Evolutionary conservation across 2,113 vertebrate species (phyloP).

Genomic region (Semicossyphus pulcher): DNA sequence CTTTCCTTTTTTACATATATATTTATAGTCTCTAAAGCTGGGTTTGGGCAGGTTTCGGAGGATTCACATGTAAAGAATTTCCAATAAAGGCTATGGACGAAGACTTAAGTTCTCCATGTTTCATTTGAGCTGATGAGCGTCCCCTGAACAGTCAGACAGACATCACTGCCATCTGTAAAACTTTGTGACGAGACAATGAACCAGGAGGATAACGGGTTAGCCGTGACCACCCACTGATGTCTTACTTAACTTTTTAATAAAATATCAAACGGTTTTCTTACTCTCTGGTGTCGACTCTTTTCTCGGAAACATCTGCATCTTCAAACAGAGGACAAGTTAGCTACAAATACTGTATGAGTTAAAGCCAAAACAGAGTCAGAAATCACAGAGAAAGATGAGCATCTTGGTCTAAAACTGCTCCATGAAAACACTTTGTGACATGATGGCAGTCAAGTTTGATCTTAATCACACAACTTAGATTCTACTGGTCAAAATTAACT

Average conservation of each 20-base stretch:
- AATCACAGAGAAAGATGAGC: constrained; percentile 10
- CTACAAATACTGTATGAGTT: not conserved
- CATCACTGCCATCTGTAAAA: constrained; percentile 77
- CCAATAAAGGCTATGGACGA: constrained; percentile 73
- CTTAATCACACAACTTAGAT: too few species aligned
- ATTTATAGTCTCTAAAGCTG: constrained; percentile 78
- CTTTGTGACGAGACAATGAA: constrained; percentile 55
- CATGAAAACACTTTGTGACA: not conserved
- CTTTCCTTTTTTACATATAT: constrained; percentile 71
- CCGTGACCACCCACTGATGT: constrained; percentile 41
- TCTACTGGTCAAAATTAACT: too few species aligned
- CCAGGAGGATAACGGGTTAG: constrained; percentile 16
- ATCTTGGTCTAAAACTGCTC: not conserved
- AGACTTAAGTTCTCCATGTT: constrained; percentile 46
- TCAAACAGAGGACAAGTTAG: not conserved
- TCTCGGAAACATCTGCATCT: constrained; percentile 15
- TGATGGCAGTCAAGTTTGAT: too few species aligned
- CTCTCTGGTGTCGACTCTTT: constrained; percentile 44
- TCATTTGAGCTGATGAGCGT: constrained; percentile 40
- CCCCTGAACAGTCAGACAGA: constrained; percentile 27
- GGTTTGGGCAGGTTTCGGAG: constrained; percentile 49
- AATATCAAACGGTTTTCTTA: constrained; percentile 58
- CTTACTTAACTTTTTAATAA: constrained; percentile 79
- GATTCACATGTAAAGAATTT: constrained; percentile 72
- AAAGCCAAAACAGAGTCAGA: not conserved